phyloP scores from a whole-genome alignment of 2,797 vertebrate genomes.

The Acropternis orthonyx region DNA sequence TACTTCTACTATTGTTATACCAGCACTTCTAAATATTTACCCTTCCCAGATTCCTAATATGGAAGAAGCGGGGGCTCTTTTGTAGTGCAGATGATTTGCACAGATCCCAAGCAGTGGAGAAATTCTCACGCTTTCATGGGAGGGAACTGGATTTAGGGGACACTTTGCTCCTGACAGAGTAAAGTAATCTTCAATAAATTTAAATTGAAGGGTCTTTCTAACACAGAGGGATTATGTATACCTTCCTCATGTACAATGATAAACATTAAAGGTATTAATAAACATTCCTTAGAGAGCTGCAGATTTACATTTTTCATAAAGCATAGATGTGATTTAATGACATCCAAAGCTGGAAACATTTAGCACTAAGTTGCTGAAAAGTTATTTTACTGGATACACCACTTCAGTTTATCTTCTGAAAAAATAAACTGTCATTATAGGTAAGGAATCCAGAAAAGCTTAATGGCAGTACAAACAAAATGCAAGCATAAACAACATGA shows the following conservation, averaged over 20 bases:
- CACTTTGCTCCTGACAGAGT: constrained; percentile 47
- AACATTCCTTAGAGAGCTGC: constrained; percentile 22
- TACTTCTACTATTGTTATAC: constrained; percentile 79
- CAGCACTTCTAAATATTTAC: constrained; percentile 87
- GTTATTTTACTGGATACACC: neutral
- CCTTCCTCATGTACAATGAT: neutral
- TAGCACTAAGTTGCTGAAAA: neutral
- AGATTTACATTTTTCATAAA: constrained; percentile 11
- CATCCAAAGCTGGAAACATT: neutral
- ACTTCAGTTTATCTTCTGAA: neutral
- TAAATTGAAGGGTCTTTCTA: constrained; percentile 43
- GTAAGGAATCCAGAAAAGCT: neutral
- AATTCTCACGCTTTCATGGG: constrained; percentile 72
- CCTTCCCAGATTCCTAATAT: constrained; percentile 85
- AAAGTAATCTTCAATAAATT: constrained; percentile 65
- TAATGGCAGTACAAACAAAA: neutral
- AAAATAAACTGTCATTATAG: neutral
- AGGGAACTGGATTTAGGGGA: constrained; percentile 60
- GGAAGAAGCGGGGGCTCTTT: constrained; percentile 65
- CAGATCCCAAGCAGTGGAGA: constrained; percentile 45
- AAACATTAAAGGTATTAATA: constrained; percentile 13
- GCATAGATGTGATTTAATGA: neutral
- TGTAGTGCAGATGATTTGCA: constrained; percentile 70
- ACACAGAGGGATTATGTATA: constrained; percentile 28
- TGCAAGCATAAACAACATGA: neutral